Evolutionary conservation across 2,797 vertebrate genomes (phyloP).

Genomic region (Acrocephalus scirpaceus): DNA sequence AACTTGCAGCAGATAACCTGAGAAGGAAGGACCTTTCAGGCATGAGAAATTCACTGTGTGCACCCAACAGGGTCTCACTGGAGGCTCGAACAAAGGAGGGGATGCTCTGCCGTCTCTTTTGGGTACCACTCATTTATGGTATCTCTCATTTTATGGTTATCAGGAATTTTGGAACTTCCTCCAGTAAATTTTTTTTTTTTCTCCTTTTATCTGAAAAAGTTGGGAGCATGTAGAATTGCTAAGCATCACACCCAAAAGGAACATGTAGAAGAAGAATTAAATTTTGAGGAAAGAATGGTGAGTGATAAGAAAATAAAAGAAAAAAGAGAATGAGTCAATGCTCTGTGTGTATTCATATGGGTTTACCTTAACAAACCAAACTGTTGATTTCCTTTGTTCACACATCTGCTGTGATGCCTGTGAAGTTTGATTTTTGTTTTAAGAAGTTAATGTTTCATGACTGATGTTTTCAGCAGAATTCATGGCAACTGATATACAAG

Average conservation of each 20-base stretch:
- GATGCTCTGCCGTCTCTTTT: background rate
- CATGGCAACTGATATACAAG: background rate
- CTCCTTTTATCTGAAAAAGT: background rate
- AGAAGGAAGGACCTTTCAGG: background rate
- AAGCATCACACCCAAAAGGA: background rate
- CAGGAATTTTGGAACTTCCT: background rate
- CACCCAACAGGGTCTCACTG: background rate
- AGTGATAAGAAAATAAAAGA: background rate
- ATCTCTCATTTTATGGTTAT: background rate
- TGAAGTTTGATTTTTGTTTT: constrained; percentile 38
- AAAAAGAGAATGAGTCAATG: background rate
- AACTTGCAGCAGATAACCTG: background rate
- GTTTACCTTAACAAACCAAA: background rate
- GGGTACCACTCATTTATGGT: background rate
- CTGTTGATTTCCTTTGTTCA: constrained; percentile 26
- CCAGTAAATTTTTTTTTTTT: background rate
- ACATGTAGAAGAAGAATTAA: background rate
- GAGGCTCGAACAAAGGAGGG: accelerated
- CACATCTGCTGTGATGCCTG: constrained; percentile 4
- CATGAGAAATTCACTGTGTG: background rate
- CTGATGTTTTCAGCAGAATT: constrained; percentile 47
- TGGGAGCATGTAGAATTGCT: background rate
- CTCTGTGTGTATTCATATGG: background rate
- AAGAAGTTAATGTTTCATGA: constrained; percentile 30
- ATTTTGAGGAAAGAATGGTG: background rate